Conservation (phyloP, 2,797 vertebrate species). For the Gambelia wislizenii region DNA sequence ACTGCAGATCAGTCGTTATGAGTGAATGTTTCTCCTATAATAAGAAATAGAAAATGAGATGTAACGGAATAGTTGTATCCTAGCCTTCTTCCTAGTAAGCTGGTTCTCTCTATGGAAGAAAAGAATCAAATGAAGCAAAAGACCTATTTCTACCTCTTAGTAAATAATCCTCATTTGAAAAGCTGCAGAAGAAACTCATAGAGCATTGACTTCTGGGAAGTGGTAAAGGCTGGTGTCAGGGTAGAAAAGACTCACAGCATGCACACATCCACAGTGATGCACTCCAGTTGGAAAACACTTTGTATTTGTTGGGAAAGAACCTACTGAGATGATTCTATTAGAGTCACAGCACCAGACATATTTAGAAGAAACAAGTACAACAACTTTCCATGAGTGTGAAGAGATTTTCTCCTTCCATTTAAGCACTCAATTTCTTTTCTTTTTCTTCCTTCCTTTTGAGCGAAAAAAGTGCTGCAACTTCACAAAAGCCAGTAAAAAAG, state of each 20-base stretch:
- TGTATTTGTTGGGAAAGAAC: background rate
- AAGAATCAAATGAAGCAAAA: background rate
- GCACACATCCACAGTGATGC: background rate
- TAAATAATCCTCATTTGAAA: background rate
- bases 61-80: too few species aligned
- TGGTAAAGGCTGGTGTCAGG: background rate
- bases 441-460: background rate
- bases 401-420: background rate
- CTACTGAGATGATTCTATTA: background rate
- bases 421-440: background rate
- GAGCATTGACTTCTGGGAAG: background rate
- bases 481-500: conserved; percentile 27
- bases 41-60: too few species aligned
- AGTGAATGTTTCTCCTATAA: too few species aligned
- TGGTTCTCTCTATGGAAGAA: too few species aligned
- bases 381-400: background rate
- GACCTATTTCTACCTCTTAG: background rate
- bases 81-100: too few species aligned
- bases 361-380: background rate
- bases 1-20: too few species aligned
- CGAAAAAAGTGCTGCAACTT: background rate
- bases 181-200: background rate
- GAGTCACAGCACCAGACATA: background rate
- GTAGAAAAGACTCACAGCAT: background rate
- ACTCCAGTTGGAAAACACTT: background rate